Conservation (phyloP, 2,888 invertebrate genomes). For the Epinotia demarniana region DNA sequence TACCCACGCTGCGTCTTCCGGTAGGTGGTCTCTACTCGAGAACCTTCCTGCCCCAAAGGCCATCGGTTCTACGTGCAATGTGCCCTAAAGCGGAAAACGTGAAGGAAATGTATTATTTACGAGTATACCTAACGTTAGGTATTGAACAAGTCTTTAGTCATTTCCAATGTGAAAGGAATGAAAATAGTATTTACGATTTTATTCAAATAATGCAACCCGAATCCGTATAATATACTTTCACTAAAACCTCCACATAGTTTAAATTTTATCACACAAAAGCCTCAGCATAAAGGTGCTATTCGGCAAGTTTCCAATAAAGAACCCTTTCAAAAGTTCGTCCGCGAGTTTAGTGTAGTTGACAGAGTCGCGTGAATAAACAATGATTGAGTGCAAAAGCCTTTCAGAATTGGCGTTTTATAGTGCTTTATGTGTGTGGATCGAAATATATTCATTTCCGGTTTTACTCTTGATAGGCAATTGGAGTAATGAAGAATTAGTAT, state of each 20-base stretch:
- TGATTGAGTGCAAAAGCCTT: slow-evolving; percentile 28
- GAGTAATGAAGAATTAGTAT: too few species aligned
- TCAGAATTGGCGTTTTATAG: background rate
- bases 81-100: too few species aligned
- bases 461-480: background rate
- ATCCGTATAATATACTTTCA: background rate
- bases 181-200: background rate
- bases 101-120: too few species aligned
- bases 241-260: slow-evolving; percentile 14
- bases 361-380: slow-evolving; percentile 41
- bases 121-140: too few species aligned
- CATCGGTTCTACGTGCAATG: too few species aligned
- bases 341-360: slow-evolving; percentile 40
- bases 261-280: slow-evolving; percentile 33
- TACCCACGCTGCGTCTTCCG: too few species aligned
- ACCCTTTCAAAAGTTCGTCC: slow-evolving; percentile 39
- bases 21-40: too few species aligned
- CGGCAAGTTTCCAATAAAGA: slow-evolving; percentile 35
- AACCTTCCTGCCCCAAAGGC: too few species aligned
- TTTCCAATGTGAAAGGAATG: background rate
- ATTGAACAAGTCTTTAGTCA: too few species aligned
- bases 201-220: background rate
- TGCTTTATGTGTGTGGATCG: background rate
- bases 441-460: background rate
- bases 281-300: slow-evolving; percentile 29